phyloP scores from a whole-genome alignment of 2,113 vertebrate genomes.

The Scophthalmus maximus region DNA sequence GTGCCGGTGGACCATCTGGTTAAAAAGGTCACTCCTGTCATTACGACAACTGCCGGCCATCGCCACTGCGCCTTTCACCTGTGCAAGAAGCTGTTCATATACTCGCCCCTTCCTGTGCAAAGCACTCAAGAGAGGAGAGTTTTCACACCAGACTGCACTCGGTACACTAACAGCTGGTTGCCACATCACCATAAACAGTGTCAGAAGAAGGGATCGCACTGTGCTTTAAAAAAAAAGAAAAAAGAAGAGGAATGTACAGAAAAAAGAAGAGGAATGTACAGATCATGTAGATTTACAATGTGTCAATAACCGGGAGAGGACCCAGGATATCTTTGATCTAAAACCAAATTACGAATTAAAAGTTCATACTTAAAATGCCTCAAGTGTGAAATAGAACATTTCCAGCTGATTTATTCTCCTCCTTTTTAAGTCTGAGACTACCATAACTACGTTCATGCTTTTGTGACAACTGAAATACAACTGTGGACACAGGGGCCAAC shows the following conservation, averaged over 20 bases:
- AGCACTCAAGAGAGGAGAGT: conserved; percentile 50
- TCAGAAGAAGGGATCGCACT: conserved; percentile 13
- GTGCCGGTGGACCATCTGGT: conserved; percentile 35
- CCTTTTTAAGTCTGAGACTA: no score
- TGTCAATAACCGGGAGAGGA: background rate
- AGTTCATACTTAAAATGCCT: background rate
- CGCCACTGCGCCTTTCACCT: conserved; percentile 27
- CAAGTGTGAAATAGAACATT: background rate
- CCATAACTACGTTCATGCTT: no score
- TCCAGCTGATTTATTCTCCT: no score
- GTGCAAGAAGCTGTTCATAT: conserved; percentile 19
- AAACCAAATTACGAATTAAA: background rate
- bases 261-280: background rate
- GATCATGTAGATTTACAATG: background rate
- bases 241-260: background rate
- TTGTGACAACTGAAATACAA: no score
- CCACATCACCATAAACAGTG: conserved; percentile 60
- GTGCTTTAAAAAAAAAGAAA: no score
- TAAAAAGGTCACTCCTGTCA: conserved; percentile 44
- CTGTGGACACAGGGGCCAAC: no score
- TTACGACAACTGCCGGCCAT: conserved; percentile 8
- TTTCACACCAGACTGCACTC: conserved; percentile 65
- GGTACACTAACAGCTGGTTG: conserved; percentile 62
- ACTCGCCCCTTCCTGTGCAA: conserved; percentile 51
- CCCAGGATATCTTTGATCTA: background rate